Evolutionary conservation across 2,797 vertebrate genomes (phyloP), one percentile per base, ranked within the genome.

Genomic region (Benthosema pterotum): DNA sequence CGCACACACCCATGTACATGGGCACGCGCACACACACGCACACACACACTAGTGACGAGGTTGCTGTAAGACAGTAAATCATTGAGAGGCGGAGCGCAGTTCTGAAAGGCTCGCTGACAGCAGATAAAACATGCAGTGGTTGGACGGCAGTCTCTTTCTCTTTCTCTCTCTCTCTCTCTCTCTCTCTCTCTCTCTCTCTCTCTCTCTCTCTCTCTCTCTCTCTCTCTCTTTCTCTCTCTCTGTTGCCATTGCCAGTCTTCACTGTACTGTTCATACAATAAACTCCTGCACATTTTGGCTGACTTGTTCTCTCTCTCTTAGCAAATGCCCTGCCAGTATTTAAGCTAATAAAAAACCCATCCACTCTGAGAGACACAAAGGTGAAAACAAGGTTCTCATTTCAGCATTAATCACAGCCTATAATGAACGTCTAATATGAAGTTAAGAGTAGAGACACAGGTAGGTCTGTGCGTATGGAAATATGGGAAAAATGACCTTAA

Each of bases 61-160:
- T 79, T 51, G 68, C 77, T 69, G 72, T 52, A 51, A 16, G 75
- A 85, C 84, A 72, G 83, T 91, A 90, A 91, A 91, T 92, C 89
- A 87, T 32, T 57, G 70, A 63, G 45, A 83, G 83, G 85, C 80
- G 71, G 71, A 77, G 72, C 48, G 54, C 67, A 0, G 62, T 4
- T 18, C 78, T 77, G 84, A 86, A 79, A 84, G 5, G 77, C 82
- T 83, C 70, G 8, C 57, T 83, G 90, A 89, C 86, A 88, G 85
- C 73, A 84, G 81, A 91, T 91, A 91, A 91, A 90, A 84, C 83
- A 87, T 63, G 65, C 66, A 70, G 78, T 62, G 42, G 71, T 53
- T 43, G 2, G 59, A 75, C 59, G 69, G 19, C 46, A 25, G 48
- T 17, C 46, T 16, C 19, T 19, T n/a, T n/a, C n/a, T n/a, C 55